phyloP scores from a whole-genome alignment of 1,140 invertebrate species.

The Battus philenor region DNA sequence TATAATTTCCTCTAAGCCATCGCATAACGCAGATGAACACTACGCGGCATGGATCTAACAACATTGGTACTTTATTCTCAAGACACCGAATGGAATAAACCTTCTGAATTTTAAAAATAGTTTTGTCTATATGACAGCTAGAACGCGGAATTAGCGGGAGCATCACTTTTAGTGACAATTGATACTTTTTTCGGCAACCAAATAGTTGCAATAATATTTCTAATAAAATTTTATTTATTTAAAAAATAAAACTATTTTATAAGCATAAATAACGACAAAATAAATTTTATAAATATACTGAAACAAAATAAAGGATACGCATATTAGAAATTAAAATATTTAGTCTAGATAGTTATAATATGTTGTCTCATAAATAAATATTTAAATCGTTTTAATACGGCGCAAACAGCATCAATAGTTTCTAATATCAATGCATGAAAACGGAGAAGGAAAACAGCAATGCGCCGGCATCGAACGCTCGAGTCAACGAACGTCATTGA shows the following conservation, averaged over 20 bases:
- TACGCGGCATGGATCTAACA: slow-evolving; percentile 23
- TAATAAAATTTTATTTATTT: too few relatives aligned
- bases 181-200: too few relatives aligned
- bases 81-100: slow-evolving; percentile 53
- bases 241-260: too few relatives aligned
- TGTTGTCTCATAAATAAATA: slow-evolving; percentile 18
- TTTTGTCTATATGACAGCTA: slow-evolving; percentile 33
- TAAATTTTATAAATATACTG: too few relatives aligned
- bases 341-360: slow-evolving; percentile 8
- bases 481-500: slow-evolving; percentile 76
- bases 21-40: slow-evolving; percentile 16
- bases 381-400: slow-evolving; percentile 25
- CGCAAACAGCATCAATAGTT: slow-evolving; percentile 55
- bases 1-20: slow-evolving; percentile 21
- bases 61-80: slow-evolving; percentile 34
- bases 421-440: slow-evolving; percentile 74
- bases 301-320: too few relatives aligned
- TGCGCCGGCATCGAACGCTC: slow-evolving; percentile 71
- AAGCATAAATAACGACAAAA: too few relatives aligned
- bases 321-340: too few relatives aligned
- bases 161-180: slow-evolving; percentile 15
- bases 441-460: slow-evolving; percentile 74
- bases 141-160: slow-evolving; percentile 30
- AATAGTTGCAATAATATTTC: too few relatives aligned
- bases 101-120: slow-evolving; percentile 46